phyloP scores from a whole-genome alignment of 2,113 vertebrate species.

The Mirounga angustirostris region DNA sequence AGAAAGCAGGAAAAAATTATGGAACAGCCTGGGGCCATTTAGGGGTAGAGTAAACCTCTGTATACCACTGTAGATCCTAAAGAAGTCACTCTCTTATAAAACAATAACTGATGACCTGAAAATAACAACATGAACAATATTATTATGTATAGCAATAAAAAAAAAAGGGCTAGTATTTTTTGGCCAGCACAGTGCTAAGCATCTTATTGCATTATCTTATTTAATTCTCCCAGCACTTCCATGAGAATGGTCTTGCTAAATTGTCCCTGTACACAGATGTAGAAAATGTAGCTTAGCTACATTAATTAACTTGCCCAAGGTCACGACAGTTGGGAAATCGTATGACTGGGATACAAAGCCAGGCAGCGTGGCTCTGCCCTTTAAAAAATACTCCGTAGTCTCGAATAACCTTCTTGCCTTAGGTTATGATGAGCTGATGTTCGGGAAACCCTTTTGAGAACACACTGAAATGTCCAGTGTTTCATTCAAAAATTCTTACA shows the following conservation, averaged over 20 bases:
- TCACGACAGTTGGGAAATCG: slow-evolving; percentile 40
- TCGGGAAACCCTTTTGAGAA: neutral
- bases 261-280: neutral
- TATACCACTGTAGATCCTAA: neutral
- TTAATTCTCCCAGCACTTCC: slow-evolving; percentile 19
- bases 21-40: neutral
- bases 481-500: neutral
- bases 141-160: neutral
- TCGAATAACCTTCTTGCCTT: neutral
- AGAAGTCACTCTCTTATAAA: neutral
- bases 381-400: neutral
- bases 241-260: neutral
- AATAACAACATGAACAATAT: neutral
- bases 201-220: neutral
- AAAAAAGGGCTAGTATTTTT: neutral
- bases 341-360: neutral
- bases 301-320: slow-evolving; percentile 61
- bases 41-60: neutral
- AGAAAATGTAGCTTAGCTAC: neutral
- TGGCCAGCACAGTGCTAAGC: neutral
- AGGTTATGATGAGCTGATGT: neutral
- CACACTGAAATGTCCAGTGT: neutral
- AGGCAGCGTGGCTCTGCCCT: neutral
- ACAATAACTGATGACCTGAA: neutral
- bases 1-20: neutral